Conservation (phyloP, 2,888 invertebrate species). For the Harmothoe impar region DNA sequence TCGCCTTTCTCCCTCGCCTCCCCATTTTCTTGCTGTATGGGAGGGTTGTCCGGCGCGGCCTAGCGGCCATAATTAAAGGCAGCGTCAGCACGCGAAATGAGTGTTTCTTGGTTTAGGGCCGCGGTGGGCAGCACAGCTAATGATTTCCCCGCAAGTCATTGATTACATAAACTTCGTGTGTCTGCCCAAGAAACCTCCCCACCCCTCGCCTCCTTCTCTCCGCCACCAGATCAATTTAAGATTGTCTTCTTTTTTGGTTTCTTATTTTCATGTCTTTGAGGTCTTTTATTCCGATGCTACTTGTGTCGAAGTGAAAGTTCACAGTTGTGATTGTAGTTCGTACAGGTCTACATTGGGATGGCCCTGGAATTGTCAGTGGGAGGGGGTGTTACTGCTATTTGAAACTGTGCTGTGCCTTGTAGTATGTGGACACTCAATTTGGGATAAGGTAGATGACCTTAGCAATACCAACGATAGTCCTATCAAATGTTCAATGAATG, state of each 20-base stretch:
- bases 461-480: too few species aligned
- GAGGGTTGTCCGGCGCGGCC: slow-evolving; percentile 24
- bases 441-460: too few species aligned
- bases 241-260: neutral
- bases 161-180: slow-evolving; percentile 47
- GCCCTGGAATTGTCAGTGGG: too few species aligned
- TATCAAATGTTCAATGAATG: too few species aligned
- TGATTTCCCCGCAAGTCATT: slow-evolving; percentile 40
- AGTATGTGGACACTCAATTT: too few species aligned
- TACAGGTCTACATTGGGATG: too few species aligned
- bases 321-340: neutral
- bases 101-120: slow-evolving; percentile 12
- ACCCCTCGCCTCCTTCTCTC: neutral
- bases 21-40: slow-evolving; percentile 26
- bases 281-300: neutral
- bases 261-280: neutral
- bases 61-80: neutral
- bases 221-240: slow-evolving; percentile 43
- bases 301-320: neutral
- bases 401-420: too few species aligned
- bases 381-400: too few species aligned
- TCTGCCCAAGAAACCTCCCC: neutral
- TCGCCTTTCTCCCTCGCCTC: slow-evolving; percentile 33
- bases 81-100: neutral
- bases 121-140: neutral